Conservation (phyloP, 2,797 vertebrate genomes). For the Anguilla marmorata region DNA sequence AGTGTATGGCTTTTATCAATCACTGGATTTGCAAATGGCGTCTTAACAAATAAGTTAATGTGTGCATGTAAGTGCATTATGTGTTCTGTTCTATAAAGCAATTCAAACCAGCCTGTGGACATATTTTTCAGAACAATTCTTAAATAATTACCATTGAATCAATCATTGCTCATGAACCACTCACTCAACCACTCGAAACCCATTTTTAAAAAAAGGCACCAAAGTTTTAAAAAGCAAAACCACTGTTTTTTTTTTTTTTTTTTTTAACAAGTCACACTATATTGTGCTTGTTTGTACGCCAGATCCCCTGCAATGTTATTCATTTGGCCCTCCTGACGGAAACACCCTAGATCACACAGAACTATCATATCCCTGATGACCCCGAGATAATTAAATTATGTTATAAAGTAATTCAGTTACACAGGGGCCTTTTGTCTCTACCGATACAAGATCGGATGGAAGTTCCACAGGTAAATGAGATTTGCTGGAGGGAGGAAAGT, state of each 20-base stretch:
- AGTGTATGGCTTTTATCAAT: background rate
- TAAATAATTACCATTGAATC: background rate
- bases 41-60: background rate
- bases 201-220: background rate
- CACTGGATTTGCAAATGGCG: background rate
- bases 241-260: background rate
- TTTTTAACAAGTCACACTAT: background rate
- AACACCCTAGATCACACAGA: background rate
- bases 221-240: background rate
- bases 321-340: background rate
- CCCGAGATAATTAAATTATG: background rate
- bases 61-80: background rate
- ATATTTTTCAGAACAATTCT: slow-evolving; percentile 3
- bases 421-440: background rate
- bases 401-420: background rate
- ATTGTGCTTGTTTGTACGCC: background rate
- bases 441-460: no score
- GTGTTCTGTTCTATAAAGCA: no score
- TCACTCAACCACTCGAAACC: background rate
- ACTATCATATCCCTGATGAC: background rate
- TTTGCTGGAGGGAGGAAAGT: background rate
- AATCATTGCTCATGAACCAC: background rate
- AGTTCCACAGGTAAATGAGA: background rate
- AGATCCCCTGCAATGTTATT: background rate
- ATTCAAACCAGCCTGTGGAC: background rate